Base-by-base conservation (phyloP, 2,113 vertebrate species). In the Noctilio leporinus region DNA sequence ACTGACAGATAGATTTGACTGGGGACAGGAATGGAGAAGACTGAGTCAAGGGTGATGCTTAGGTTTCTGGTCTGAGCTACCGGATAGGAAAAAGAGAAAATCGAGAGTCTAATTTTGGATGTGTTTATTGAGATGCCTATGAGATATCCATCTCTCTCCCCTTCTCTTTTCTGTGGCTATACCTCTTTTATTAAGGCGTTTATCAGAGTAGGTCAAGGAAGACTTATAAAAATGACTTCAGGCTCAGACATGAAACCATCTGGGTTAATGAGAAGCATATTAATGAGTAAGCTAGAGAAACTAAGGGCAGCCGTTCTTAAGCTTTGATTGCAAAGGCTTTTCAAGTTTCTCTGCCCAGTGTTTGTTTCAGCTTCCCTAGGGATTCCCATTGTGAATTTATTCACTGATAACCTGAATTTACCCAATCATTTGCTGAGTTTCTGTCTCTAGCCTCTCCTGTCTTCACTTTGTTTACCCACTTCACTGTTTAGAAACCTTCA, bases 321-420 rank as follows among this genome's bases (percentile, higher is more conserved):
- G 33, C 53, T 47, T 91, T 85, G 67, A 40, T 64, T 87, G 86
- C 76, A 86, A 92, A 92, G 45, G 43, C 85, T 86, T 96, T 67
- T 88, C 59, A 95, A 57, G 72, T 91, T 93, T 93, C 73, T 97
- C 19, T 91, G 64, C 55, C 33, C 45, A 10, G 53, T 89, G 64
- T 93, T 95, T 53, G 43, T 93, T 97, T 95, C 95, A 69, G 10
- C 43, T 90, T 96, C 94, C 70, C 70, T 40, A 87, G 90, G 70
- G 87, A 65, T 88, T 80, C 67, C 59, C 51, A 88, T 53, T 96
- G 88, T 96, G 92, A 62, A 59, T 89, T 89, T 47, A 84, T 85
- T 85, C 64, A 86, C 91, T 82, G 95, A 94, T 96, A 97, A 94
- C 95, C 95, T 95, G 95, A 89, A 94, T 91, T 94, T 92, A 94